Conservation (phyloP, 2,113 vertebrate species). For the Psittacus erithacus region DNA sequence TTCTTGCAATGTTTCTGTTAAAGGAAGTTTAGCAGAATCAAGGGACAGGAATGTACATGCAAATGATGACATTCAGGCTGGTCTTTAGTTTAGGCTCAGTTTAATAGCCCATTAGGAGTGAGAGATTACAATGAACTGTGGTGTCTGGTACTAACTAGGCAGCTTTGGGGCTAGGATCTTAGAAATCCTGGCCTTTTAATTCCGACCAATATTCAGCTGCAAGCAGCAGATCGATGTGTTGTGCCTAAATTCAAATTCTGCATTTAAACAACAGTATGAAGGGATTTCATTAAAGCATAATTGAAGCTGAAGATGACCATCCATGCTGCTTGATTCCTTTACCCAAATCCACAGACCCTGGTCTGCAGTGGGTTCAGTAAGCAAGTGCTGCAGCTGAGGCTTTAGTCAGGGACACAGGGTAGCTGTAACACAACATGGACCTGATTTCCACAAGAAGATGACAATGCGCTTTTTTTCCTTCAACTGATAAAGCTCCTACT, state of each 20-base stretch:
- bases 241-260: not conserved
- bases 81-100: not conserved
- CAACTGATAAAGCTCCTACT: not conserved
- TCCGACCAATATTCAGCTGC: not conserved
- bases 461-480: not conserved
- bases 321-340: not conserved
- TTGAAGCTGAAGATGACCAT: not conserved
- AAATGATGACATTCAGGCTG: not conserved
- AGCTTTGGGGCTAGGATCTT: not conserved
- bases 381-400: not conserved
- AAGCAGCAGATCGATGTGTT: not conserved
- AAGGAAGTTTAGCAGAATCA: not conserved
- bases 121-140: not conserved
- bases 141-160: not conserved
- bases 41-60: not conserved
- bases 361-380: not conserved
- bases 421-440: rapidly evolving
- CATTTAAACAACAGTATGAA: not conserved
- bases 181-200: not conserved
- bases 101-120: not conserved
- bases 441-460: not conserved
- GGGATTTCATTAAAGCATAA: not conserved
- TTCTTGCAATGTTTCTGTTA: not conserved
- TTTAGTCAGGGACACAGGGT: not conserved
- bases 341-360: not conserved